A percentile compares a stretch with the other conserved stretches of the same genome.
Evolutionary conservation across 2,113 vertebrate genomes (phyloP).

Genomic region (Circaetus cinerascens): DNA sequence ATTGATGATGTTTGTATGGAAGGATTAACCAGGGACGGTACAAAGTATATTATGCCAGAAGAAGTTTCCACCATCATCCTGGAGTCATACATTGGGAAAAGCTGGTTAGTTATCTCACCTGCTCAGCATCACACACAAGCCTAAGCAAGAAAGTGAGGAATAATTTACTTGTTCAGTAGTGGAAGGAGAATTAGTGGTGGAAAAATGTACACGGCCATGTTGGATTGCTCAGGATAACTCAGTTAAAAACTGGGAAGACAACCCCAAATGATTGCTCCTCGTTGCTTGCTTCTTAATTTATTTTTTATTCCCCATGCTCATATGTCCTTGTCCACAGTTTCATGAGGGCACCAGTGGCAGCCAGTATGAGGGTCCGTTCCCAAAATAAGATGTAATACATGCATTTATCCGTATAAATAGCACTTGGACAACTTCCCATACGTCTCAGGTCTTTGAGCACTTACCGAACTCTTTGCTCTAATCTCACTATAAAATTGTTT

Average conservation of each 20-base stretch:
- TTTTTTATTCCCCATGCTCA: background rate
- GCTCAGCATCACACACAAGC: background rate
- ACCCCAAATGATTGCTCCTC: background rate
- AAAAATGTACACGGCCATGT: background rate
- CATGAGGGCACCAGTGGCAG: background rate
- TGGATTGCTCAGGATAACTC: background rate
- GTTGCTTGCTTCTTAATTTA: background rate
- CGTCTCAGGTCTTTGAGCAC: background rate
- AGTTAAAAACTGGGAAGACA: background rate
- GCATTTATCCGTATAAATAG: background rate
- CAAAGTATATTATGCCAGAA: background rate
- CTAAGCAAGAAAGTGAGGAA: background rate
- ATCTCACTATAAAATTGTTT: background rate
- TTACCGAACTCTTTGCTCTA: background rate
- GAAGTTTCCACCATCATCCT: background rate
- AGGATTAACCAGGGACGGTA: background rate
- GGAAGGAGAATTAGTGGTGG: background rate
- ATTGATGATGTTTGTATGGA: background rate
- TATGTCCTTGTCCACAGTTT: background rate
- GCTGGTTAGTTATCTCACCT: background rate
- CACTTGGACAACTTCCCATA: background rate
- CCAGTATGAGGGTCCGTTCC: background rate
- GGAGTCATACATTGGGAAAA: background rate
- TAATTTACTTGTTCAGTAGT: background rate
- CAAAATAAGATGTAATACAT: background rate